Evolutionary conservation across 2,888 invertebrate species (phyloP).

Genomic region (Clitarchus hookeri): DNA sequence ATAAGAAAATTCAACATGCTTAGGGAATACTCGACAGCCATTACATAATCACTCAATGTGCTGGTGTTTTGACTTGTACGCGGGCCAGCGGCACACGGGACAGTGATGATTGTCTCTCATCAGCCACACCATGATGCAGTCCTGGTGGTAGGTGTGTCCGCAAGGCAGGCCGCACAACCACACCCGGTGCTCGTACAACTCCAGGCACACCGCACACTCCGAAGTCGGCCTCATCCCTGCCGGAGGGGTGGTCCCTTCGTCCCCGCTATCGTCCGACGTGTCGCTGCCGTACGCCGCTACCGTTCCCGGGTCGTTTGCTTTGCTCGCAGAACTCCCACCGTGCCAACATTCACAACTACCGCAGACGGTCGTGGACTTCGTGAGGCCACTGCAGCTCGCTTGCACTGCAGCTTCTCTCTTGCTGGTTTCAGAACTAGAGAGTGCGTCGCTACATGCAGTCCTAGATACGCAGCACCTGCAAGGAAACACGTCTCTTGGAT

Average conservation of each 20-base stretch:
- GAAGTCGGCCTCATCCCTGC: constrained; percentile 51
- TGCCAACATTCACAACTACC: not conserved
- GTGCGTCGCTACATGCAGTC: constrained; percentile 3
- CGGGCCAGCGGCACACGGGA: constrained; percentile 61
- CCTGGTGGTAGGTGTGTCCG: constrained; percentile 58
- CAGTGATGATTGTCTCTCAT: constrained; percentile 59
- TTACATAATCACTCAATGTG: not conserved
- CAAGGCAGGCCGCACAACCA: constrained; percentile 58
- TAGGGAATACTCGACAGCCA: too few relatives aligned
- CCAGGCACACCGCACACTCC: constrained; percentile 60
- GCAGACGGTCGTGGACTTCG: too few relatives aligned
- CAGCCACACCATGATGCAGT: constrained; percentile 59
- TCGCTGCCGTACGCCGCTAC: not conserved
- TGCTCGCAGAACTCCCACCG: not conserved
- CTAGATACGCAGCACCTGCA: constrained; percentile 25
- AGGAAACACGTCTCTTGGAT: constrained; percentile 29
- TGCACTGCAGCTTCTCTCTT: not conserved
- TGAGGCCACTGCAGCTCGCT: not conserved
- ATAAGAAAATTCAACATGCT: too few relatives aligned
- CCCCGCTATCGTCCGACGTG: constrained; percentile 38
- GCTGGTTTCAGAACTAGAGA: constrained; percentile 21
- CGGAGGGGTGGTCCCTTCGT: constrained; percentile 41
- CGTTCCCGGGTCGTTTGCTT: not conserved
- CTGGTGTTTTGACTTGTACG: constrained; percentile 51
- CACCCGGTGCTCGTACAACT: constrained; percentile 52